Evolutionary conservation across 2,113 vertebrate species (phyloP), one percentile per base, ranked within the genome.

Genomic region (Brachypteracias leptosomus): DNA sequence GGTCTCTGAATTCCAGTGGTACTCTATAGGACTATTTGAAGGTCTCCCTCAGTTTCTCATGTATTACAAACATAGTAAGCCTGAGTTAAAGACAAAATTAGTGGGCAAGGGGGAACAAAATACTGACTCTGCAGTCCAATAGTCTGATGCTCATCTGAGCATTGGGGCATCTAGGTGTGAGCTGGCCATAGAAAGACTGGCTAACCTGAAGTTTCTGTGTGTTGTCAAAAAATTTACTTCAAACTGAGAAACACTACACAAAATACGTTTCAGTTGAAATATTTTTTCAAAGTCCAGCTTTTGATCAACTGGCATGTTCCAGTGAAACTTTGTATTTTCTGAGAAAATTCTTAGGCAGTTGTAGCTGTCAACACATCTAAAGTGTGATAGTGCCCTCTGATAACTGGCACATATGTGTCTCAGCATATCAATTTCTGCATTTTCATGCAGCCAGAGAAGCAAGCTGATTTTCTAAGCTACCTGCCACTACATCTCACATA

Each of bases 361-460:
- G 22, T 61, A 95, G 86, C 84, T 93, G 80, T 95, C 95, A 96
- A 89, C 88, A 79, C 54, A 68, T 82, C 58, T 79, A 0, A 84
- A 94, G 52, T n/a, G 49, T 49, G 36, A 78, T 54, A 38, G 6
- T 90, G 76, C 40, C 86, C 88, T 90, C 80, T 91, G 52, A 82
- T 89, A 94, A 54, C 47, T 75, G 66, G 74, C 62, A 90, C 47
- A 33, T 66, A 82, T 17, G 61, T 75, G 85, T 49, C 40, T 75
- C 65, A 65, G 79, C 44, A 68, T 63, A 94, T 52, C 83, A 78
- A 90, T 68, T 88, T 65, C 82, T 90, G 40, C 68, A 90, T 94
- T 92, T 94, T 81, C 73, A 71, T 78, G 68, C n/a, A 84, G 59
- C 40, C 55, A 87, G 52, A 68, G 44, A n/a, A 92, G 36, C 65